These are phyloP conservation scores for Motacilla alba DNA, from an alignment of 2,113 vertebrate species.

Conservation along the genomic window DNA sequence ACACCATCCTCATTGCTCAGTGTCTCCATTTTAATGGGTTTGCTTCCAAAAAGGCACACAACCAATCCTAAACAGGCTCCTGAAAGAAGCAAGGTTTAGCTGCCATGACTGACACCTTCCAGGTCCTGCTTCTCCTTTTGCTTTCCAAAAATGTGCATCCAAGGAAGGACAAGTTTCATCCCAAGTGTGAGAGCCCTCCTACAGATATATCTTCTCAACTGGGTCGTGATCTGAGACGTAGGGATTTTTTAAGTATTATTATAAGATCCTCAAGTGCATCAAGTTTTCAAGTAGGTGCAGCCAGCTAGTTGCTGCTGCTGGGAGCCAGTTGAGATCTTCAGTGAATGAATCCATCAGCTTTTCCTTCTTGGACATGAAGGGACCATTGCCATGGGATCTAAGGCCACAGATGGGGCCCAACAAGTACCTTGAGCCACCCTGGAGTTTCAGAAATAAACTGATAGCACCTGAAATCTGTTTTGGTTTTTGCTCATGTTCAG, in stretches of 20 bases:
- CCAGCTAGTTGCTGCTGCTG: background rate
- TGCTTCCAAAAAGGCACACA: background rate
- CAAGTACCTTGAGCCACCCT: background rate
- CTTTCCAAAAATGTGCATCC: background rate
- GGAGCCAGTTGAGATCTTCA: background rate
- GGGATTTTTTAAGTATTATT: background rate
- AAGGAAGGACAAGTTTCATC: background rate
- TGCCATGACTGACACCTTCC: accelerated
- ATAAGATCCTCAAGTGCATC: background rate
- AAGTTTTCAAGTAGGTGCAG: background rate
- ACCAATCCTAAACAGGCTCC: background rate
- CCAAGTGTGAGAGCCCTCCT: background rate
- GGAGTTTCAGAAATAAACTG: accelerated
- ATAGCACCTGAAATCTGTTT: background rate
- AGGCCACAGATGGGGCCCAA: background rate
- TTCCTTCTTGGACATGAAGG: background rate
- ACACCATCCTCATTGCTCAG: background rate
- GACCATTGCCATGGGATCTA: background rate
- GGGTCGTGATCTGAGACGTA: background rate
- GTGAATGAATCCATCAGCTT: background rate
- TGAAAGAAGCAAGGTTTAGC: background rate
- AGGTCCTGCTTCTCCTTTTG: background rate
- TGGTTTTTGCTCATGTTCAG: background rate
- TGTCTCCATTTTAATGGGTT: background rate
- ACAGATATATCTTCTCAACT: accelerated